A percentile compares a stretch with the other conserved stretches of the same genome.
Conservation (phyloP, 1,140 invertebrate genomes). For the Brachionus asplanchnoidis region DNA sequence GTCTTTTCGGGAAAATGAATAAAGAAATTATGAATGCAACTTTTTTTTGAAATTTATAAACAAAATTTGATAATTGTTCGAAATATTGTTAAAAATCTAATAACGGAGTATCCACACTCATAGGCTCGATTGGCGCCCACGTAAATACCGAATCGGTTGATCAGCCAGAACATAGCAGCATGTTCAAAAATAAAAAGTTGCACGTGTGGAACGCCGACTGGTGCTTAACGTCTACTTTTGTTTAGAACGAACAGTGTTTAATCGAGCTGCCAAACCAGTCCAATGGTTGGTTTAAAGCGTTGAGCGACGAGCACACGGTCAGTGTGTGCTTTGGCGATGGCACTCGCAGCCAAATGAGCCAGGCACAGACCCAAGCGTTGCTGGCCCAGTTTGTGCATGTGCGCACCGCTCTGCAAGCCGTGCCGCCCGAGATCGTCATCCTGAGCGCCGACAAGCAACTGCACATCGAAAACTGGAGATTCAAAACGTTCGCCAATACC, state of each 20-base stretch:
- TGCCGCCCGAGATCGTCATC: background rate
- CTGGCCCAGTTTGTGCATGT: background rate
- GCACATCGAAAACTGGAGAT: background rate
- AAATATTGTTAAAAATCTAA: too few relatives aligned
- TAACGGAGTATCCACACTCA: too few relatives aligned
- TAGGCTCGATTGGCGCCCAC: background rate
- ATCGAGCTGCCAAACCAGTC: constrained; percentile 94
- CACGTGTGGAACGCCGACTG: constrained; percentile 87
- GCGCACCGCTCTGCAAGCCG: background rate
- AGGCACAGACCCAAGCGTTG: background rate
- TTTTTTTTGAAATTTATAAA: too few relatives aligned
- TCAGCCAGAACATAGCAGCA: constrained; percentile 66
- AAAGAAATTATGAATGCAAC: too few relatives aligned
- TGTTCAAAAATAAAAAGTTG: constrained; percentile 71
- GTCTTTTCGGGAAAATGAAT: too few relatives aligned
- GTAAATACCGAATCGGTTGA: constrained; percentile 41
- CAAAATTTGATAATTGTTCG: too few relatives aligned
- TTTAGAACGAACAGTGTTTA: constrained; percentile 91
- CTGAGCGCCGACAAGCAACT: background rate
- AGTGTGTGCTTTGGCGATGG: constrained; percentile 97
- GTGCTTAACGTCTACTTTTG: constrained; percentile 87
- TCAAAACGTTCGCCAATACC: background rate
- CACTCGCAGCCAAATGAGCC: constrained; percentile 68
- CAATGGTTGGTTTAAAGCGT: constrained; percentile 97
- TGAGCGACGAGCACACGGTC: constrained; percentile 82